A percentile compares a stretch with the other conserved stretches of the same genome.
Evolutionary conservation across 2,113 vertebrate species (phyloP).

Genomic region (Tursiops truncatus): DNA sequence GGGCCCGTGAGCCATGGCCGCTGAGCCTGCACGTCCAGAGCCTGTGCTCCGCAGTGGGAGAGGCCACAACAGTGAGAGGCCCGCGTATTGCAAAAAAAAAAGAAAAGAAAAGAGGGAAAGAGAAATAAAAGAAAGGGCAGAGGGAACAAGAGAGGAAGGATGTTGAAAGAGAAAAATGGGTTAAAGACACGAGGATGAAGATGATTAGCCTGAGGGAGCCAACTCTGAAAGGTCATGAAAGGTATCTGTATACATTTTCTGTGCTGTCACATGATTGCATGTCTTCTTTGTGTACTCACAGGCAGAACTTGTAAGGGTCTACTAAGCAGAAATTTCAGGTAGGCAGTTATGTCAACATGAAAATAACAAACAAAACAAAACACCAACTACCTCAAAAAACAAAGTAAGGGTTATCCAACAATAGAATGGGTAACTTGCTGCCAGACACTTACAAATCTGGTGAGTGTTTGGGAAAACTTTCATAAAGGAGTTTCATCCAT

Average conservation of each 20-base stretch:
- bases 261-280: neutral
- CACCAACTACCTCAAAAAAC: neutral
- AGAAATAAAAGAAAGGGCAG: neutral
- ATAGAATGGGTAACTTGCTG: neutral
- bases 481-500: neutral
- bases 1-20: too few species aligned
- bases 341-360: neutral
- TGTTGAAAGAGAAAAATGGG: neutral
- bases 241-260: neutral
- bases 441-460: neutral
- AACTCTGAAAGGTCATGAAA: neutral
- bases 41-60: too few species aligned
- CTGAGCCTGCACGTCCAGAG: too few species aligned
- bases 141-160: accelerated
- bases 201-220: neutral
- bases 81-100: too few species aligned
- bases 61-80: too few species aligned
- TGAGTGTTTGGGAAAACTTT: neutral
- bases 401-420: neutral
- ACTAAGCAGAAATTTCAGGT: neutral
- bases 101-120: neutral
- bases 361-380: neutral
- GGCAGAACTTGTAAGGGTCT: neutral
- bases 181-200: neutral
- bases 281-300: neutral